phyloP scores from a whole-genome alignment of 2,113 vertebrate genomes.

The Protobothrops flavoviridis region DNA sequence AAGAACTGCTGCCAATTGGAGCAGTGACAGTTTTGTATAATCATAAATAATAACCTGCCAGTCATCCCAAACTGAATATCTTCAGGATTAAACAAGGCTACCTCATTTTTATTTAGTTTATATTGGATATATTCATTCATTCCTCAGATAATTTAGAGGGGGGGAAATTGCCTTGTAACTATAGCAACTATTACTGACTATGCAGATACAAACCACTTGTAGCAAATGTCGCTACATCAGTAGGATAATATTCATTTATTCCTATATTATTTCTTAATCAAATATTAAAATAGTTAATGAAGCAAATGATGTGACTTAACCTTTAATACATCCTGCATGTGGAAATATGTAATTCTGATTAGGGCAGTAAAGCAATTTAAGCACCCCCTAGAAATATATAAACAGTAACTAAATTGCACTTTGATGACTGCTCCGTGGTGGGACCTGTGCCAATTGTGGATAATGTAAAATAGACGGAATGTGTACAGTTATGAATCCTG shows the following conservation, averaged over 20 bases:
- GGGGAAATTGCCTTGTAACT: constrained; percentile 52
- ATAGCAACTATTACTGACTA: constrained; percentile 58
- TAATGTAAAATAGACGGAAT: not conserved
- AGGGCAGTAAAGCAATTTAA: not conserved
- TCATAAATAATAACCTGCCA: not conserved
- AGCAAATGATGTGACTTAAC: not conserved
- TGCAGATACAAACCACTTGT: constrained; percentile 55
- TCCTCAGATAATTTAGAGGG: constrained; percentile 39
- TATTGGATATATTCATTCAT: constrained; percentile 36
- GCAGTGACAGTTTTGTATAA: not conserved
- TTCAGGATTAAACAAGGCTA: constrained; percentile 3
- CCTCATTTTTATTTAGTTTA: constrained; percentile 42
- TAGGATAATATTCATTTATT: constrained; percentile 54
- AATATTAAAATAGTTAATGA: constrained; percentile 41
- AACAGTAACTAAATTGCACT: not conserved
- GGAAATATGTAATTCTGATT: not conserved
- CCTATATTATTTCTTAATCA: constrained; percentile 51
- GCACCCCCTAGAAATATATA: not conserved
- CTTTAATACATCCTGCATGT: not conserved
- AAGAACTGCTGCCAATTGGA: not conserved
- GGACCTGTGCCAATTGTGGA: not conserved
- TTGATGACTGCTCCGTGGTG: not conserved
- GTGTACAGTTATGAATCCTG: not conserved
- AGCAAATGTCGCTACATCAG: constrained; percentile 57
- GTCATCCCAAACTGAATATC: constrained; percentile 9